A percentile compares a stretch with the other conserved stretches of the same genome.
These are phyloP conservation scores for Diorhabda sublineata DNA, from an alignment of 1,140 invertebrate genomes.

Conservation along the genomic window DNA sequence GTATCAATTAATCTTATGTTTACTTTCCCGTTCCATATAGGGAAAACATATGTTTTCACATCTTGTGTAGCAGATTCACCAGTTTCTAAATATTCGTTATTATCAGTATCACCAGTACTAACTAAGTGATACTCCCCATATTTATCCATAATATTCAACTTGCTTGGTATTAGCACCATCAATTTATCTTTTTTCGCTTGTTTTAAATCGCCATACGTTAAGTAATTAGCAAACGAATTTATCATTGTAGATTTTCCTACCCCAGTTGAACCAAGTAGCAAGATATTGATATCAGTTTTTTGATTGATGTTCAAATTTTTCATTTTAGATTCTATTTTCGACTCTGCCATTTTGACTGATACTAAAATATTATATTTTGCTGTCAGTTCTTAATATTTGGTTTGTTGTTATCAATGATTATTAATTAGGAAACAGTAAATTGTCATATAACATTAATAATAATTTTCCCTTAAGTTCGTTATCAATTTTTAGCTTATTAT, in stretches of 20 bases:
- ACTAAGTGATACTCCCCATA: conserved; percentile 25
- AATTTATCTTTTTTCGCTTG: conserved; percentile 30
- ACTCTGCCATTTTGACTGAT: not conserved
- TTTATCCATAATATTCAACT: conserved; percentile 33
- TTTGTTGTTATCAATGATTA: too few relatives aligned
- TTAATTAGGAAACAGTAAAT: too few relatives aligned
- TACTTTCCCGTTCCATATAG: conserved; percentile 25
- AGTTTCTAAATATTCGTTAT: conserved; percentile 32
- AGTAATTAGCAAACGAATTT: conserved; percentile 43
- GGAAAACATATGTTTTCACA: conserved; percentile 39
- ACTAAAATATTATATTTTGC: too few relatives aligned
- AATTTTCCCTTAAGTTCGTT: too few relatives aligned
- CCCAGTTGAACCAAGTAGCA: conserved; percentile 41
- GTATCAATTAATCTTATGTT: conserved; percentile 38
- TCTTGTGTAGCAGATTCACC: conserved; percentile 41
- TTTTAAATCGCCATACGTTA: conserved; percentile 32
- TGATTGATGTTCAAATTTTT: conserved; percentile 18
- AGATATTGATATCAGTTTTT: conserved; percentile 38
- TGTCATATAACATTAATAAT: too few relatives aligned
- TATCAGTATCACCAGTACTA: conserved; percentile 32
- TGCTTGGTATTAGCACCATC: conserved; percentile 35
- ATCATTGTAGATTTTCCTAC: conserved; percentile 45
- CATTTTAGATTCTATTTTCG: conserved; percentile 10
- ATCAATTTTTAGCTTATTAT: too few relatives aligned
- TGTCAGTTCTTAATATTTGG: too few relatives aligned